phyloP scores from a whole-genome alignment of 1,140 invertebrate genomes.

The Plectrocnemia conspersa region DNA sequence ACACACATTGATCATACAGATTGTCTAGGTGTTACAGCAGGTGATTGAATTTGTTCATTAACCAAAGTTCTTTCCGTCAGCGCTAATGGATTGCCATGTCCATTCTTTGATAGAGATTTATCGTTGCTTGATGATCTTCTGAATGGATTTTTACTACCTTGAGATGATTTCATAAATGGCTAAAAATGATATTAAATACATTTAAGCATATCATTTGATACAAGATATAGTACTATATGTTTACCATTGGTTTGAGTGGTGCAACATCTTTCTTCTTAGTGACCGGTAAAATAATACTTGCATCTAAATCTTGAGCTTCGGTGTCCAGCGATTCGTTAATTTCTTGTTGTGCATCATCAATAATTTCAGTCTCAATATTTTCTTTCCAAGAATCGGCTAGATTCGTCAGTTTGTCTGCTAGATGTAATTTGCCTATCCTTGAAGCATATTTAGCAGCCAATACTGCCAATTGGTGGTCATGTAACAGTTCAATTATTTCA shows the following conservation, averaged over 20 bases:
- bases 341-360: conserved; percentile 15
- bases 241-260: conserved; percentile 47
- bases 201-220: neutral
- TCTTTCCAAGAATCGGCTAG: conserved; percentile 42
- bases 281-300: conserved; percentile 45
- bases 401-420: conserved; percentile 67
- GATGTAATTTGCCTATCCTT: conserved; percentile 65
- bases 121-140: conserved; percentile 42
- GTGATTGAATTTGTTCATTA: conserved; percentile 35
- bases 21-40: neutral
- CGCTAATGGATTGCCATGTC: conserved; percentile 40
- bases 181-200: conserved; percentile 33
- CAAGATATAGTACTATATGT: conserved; percentile 22
- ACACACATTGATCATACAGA: neutral
- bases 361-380: conserved; percentile 38
- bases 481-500: conserved; percentile 81
- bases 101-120: conserved; percentile 35
- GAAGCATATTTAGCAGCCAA: conserved; percentile 84
- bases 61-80: conserved; percentile 46
- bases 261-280: conserved; percentile 40
- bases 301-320: conserved; percentile 31
- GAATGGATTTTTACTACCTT: conserved; percentile 46
- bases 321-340: conserved; percentile 44
- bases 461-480: conserved; percentile 69
- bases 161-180: conserved; percentile 45